Base-by-base conservation (phyloP, 2,797 vertebrate genomes). In the Pyrocephalus nanus region DNA sequence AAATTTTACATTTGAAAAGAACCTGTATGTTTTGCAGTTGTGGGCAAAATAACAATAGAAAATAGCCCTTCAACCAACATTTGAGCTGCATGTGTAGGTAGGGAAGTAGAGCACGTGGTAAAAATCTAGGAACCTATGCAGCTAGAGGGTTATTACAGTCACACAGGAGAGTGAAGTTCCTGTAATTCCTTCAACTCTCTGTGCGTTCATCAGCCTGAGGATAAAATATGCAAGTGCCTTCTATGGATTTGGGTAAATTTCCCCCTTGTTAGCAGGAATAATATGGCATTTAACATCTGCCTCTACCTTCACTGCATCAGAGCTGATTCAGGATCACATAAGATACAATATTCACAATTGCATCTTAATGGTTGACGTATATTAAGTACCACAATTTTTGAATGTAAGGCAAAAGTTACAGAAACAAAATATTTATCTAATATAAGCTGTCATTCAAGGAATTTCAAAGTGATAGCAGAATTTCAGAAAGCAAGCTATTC, bases 141-240 rank as follows among this genome's bases (percentile, higher is more conserved):
- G 50, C 34, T 43, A 65, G 48, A 43, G 34, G 25, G 26, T 88
- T 57, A 57, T 57, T 73, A 69, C 1, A 4, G 27, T 86, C 77
- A 82, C 87, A 78, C 4, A 50, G 27, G 22, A 90, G 34, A 74
- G 40, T 30, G 11, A 96, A 90, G 70, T 77, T 95, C 62, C 58
- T 70, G 32, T 48, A 88, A 95, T 95, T 94, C 90, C 73, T 93
- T 82, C 88, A 92, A 61, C 47, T 48, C 76, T 80, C 67, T 76
- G 25, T 40, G 14, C 19, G 53, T 78, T 81, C 61, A 86, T 36
- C 90, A 92, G 70, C n/a, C 48, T 36, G 60, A 91, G 38, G 85
- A 80, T 34, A 82, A 91, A 67, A 91, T 71, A 77, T 45, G 32
- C 32, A 83, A 75, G 43, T 34, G 34, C n/a, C 78, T 86, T 50